Base-by-base conservation (phyloP, 2,113 vertebrate species). In the Leptobrachium leishanense region DNA sequence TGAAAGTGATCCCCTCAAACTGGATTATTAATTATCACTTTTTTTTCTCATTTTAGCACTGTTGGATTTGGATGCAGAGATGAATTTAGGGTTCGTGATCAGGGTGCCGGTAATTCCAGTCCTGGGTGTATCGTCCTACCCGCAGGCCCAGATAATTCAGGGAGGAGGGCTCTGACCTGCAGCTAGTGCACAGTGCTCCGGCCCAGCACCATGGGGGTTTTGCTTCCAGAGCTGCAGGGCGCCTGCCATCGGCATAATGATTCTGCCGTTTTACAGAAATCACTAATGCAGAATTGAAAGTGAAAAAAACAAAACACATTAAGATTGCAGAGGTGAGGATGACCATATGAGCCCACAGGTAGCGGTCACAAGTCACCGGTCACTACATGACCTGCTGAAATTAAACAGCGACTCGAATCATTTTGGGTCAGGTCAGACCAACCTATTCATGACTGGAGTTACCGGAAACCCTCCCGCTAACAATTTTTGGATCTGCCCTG, bases 401-500 rank as follows among this genome's bases (percentile, higher is more conserved):
- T 50, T 50, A 5, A 50, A 5, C 4, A 50, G 46, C 46, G 4
- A 50, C 46, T 50, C 4, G 10, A 59, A 59, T 12, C 3, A 12
- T 59, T 59, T 59, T 15, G 13, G 55, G 13, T 1, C 55, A 59
- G 55, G 55, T 7, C 55, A 12, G 9, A 3, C 10, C 20, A 31
- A 31, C 20, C 20, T 31, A 59, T 44, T 39, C 76, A 68, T 44
- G n/a, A 46, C 55, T 77, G 76, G 76, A 77, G 76, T 77, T 77
- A 77, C 76, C 55, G 53, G 76, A 77, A 31, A 20, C 55, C 42
- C 46, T 41, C 42, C 8, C 71, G 64, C 12, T 54, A 15, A 68
- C 15, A 46, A 66, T 46, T 68, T 1, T 59, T 8, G 72, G 78
- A 81, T 81, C 78, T 81, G 78, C 78, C 78, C 78, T 81, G 54